Base-by-base conservation (phyloP, 2,888 invertebrate species). In the Caenorhabditis panamensis region DNA sequence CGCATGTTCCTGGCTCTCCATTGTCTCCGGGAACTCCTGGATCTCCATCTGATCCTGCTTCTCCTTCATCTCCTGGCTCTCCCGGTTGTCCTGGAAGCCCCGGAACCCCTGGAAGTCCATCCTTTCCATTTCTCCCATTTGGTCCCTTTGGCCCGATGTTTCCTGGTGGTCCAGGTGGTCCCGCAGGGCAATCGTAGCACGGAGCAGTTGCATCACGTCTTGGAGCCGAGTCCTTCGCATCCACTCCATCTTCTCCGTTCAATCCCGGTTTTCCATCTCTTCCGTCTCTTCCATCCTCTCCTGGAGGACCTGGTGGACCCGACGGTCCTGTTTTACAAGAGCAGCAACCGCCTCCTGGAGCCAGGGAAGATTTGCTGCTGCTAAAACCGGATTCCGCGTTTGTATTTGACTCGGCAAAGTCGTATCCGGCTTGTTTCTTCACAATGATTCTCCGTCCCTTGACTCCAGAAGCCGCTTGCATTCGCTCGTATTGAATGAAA, bases 401-500 rank as follows among this genome's bases (percentile, higher is more conserved):
- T 0, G 69, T 59, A n/a, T 69, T 77, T 2, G 63, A 69, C 26
- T 69, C 69, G 9, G 67, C 63, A 44, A 77, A 77, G 36, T 84
- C 84, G 20, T 84, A 84, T 28, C 84, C 84, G 11, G 87, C 79
- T 59, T 87, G 87, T 28, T 85, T 75, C 62, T 85, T 86, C 18
- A 72, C 78, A 58, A 86, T 78, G 24, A 68, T 80, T 18, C 71
- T 53, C 24, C 82, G 79, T 51, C 82, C 82, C 36, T 76, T 67
- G 2, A 86, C 79, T 73, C 83, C 83, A 13, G 84, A 81, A n/a
- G 79, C 54, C 16, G 66, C 31, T 53, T 84, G 84, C 84, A 84
- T 85, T 63, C 83, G 68, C 66, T 87, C 86, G 61, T 84, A 87
- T 58, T 88, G 87, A 64, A 75, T 82, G 61, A 83, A 86, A 11